Evolutionary conservation across 2,797 vertebrate species (phyloP).

Genomic region (Poeciliopsis turneri): DNA sequence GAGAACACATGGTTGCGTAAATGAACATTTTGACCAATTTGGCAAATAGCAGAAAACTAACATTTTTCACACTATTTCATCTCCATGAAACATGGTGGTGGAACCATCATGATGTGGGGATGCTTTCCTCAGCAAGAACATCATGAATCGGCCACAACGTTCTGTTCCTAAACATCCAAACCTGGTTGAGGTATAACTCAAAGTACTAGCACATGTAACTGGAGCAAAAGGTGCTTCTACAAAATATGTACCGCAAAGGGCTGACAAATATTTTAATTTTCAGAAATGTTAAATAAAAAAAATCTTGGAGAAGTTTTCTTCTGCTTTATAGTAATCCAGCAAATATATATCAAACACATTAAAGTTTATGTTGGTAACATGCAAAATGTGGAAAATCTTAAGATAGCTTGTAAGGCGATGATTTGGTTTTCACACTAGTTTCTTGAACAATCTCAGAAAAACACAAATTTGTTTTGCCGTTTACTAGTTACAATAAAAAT

Average conservation of each 20-base stretch:
- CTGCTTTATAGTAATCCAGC: neutral
- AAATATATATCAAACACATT: neutral
- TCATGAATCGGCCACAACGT: neutral
- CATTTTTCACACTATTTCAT: neutral
- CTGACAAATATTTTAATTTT: neutral
- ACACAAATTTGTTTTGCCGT: neutral
- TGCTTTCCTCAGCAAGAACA: neutral
- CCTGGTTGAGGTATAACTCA: neutral
- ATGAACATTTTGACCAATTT: neutral
- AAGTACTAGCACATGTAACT: neutral
- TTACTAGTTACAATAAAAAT: neutral
- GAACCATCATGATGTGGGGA: neutral
- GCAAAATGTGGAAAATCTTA: neutral
- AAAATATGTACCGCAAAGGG: neutral
- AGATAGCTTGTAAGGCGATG: neutral
- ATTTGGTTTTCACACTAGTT: neutral
- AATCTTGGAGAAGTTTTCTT: neutral
- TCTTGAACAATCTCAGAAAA: neutral
- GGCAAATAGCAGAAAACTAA: neutral
- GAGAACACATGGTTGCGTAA: too few relatives aligned
- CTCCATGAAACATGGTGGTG: neutral
- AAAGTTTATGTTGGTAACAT: neutral
- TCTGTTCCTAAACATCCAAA: neutral
- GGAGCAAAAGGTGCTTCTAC: neutral
- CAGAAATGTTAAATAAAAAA: neutral